A percentile compares a stretch with the other conserved stretches of the same genome.
Evolutionary conservation across 1,140 invertebrate species (phyloP).

Genomic region (Drosophila burlai): DNA sequence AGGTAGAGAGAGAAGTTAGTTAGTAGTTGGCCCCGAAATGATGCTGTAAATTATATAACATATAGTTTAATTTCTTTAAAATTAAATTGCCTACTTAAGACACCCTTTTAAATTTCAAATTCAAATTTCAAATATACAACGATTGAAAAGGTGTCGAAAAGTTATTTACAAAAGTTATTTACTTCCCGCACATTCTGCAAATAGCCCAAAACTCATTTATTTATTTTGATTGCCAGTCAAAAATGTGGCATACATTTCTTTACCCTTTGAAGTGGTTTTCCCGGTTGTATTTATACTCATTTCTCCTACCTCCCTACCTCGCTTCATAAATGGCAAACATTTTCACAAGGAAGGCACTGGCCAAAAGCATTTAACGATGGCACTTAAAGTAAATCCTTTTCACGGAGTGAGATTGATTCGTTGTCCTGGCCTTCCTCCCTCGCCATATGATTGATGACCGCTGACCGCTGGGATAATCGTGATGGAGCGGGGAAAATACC

Average conservation of each 20-base stretch:
- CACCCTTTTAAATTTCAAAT: no score
- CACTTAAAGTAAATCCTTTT: conserved; percentile 14
- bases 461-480: conserved; percentile 29
- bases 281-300: not conserved
- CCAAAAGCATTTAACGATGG: conserved; percentile 14
- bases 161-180: not conserved
- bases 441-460: conserved; percentile 38
- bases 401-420: conserved; percentile 24
- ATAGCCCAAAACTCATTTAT: not conserved
- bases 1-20: not conserved
- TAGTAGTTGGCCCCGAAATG: no score
- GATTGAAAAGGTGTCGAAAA: not conserved
- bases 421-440: not conserved
- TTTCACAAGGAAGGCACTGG: not conserved
- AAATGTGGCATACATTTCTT: not conserved
- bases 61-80: no score
- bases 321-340: not conserved
- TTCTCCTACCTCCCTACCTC: not conserved
- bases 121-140: not conserved
- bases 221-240: not conserved
- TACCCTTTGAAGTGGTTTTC: not conserved
- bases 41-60: no score
- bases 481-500: not conserved
- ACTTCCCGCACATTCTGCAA: not conserved
- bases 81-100: no score